Conservation (phyloP, 1,140 invertebrate genomes). For the Eurosta solidaginis region DNA sequence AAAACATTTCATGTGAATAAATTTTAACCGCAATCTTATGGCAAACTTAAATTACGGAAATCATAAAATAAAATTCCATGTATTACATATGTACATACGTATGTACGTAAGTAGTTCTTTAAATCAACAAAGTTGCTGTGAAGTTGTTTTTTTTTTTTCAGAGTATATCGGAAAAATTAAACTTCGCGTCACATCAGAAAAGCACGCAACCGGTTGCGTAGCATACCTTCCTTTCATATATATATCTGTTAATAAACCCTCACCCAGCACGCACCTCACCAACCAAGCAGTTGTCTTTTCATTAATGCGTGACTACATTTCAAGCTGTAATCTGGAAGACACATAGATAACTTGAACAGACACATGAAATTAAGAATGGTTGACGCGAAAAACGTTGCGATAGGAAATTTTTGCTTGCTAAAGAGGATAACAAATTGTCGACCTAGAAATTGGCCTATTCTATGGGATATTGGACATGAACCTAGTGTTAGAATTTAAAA, state of each 20-base stretch:
- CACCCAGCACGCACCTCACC: not conserved
- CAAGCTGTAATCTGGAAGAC: too few relatives aligned
- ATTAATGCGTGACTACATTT: not conserved
- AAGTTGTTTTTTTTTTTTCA: not conserved
- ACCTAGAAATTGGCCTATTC: too few relatives aligned
- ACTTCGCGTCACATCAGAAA: not conserved
- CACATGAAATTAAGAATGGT: too few relatives aligned
- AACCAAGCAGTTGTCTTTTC: not conserved
- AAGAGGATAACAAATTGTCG: too few relatives aligned
- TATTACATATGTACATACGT: not conserved
- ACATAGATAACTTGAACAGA: too few relatives aligned
- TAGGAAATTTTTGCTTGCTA: too few relatives aligned
- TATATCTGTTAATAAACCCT: not conserved
- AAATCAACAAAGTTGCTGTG: too few relatives aligned
- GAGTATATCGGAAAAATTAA: not conserved
- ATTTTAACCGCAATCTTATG: not conserved
- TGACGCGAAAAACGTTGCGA: too few relatives aligned
- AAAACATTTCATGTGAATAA: too few relatives aligned
- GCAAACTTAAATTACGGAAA: not conserved
- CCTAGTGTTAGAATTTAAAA: too few relatives aligned
- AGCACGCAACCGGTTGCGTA: not conserved
- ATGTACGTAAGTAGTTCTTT: too few relatives aligned
- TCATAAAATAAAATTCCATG: not conserved
- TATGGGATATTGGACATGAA: too few relatives aligned
- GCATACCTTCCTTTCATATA: not conserved